These are phyloP conservation scores for Melanocharis versteri DNA, from an alignment of 2,113 vertebrate genomes.

Conservation along the genomic window DNA sequence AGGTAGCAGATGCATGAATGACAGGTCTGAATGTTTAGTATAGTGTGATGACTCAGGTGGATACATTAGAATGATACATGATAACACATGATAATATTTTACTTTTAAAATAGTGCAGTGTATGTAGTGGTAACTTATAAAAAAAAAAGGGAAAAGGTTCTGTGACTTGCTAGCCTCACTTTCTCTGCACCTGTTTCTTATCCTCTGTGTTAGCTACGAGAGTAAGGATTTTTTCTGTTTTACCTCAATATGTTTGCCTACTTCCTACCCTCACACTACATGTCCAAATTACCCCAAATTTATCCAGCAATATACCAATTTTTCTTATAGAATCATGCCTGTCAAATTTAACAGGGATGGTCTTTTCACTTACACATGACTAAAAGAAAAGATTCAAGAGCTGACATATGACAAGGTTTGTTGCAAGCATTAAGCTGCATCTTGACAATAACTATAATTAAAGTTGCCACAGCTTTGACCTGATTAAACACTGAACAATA, in stretches of 20 bases:
- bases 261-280: background rate
- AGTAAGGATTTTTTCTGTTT: background rate
- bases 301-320: background rate
- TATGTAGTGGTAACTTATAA: background rate
- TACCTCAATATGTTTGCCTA: background rate
- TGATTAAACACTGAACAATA: slow-evolving; percentile 84
- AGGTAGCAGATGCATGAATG: background rate
- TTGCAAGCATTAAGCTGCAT: slow-evolving; percentile 69
- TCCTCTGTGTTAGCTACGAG: background rate
- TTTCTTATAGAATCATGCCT: background rate
- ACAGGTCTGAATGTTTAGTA: background rate
- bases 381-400: slow-evolving; percentile 53
- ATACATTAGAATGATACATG: background rate
- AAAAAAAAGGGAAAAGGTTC: background rate
- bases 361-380: background rate
- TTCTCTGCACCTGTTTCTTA: background rate
- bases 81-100: background rate
- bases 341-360: background rate
- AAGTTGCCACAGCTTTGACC: slow-evolving; percentile 82
- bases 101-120: background rate
- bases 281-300: background rate
- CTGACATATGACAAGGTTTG: slow-evolving; percentile 74
- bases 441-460: slow-evolving; percentile 86
- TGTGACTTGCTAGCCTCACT: background rate
- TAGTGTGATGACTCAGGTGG: background rate